phyloP scores from a whole-genome alignment of 1,140 invertebrate genomes.

The Drosophila kepulauana region DNA sequence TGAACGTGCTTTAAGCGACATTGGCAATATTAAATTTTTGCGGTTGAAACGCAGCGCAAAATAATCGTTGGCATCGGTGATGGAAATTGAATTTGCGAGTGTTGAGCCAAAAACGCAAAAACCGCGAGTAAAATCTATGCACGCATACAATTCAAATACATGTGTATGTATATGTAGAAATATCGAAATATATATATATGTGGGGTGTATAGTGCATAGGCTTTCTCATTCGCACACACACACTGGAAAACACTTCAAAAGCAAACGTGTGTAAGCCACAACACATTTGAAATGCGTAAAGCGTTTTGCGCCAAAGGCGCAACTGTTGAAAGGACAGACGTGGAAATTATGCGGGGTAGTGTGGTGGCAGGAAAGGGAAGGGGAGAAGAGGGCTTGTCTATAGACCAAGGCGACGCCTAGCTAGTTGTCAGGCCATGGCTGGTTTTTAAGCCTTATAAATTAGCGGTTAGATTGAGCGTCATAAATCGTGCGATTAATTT shows the following conservation, averaged over 20 bases:
- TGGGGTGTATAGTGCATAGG: background rate
- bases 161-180: background rate
- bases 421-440: conserved; percentile 29
- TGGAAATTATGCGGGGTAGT: background rate
- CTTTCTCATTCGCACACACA: conserved; percentile 16
- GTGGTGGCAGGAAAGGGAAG: background rate
- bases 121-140: conserved; percentile 71
- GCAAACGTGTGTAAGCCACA: conserved; percentile 56
- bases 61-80: conserved; percentile 45
- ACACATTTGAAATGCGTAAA: conserved; percentile 77
- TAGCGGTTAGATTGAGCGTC: conserved; percentile 80
- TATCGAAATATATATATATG: background rate
- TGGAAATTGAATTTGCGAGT: conserved; percentile 72
- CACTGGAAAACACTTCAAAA: conserved; percentile 32
- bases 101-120: conserved; percentile 70
- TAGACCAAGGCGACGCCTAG: conserved; percentile 22
- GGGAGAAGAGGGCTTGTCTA: background rate
- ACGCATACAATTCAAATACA: conserved; percentile 40
- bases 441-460: conserved; percentile 73
- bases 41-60: conserved; percentile 48
- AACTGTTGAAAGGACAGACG: background rate
- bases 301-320: conserved; percentile 53
- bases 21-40: conserved; percentile 65
- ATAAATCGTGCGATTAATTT: conserved; percentile 80
- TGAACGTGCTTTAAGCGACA: conserved; percentile 34